A percentile compares a stretch with the other conserved stretches of the same genome.
phyloP scores from a whole-genome alignment of 2,797 vertebrate genomes.

The Pempheris klunzingeri region DNA sequence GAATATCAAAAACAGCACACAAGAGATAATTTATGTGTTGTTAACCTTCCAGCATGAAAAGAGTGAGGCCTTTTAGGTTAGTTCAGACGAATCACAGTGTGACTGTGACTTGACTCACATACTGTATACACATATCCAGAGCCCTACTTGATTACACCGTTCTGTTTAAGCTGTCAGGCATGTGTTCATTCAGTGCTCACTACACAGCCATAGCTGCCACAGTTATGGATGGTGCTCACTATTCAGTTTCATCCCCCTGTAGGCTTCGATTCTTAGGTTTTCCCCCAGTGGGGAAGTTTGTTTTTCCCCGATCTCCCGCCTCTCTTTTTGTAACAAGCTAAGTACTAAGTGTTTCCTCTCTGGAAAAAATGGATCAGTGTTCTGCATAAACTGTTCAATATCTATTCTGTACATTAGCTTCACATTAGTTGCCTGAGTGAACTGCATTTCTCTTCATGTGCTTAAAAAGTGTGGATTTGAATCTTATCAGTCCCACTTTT shows the following conservation, averaged over 20 bases:
- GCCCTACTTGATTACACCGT: slow-evolving; percentile 23
- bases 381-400: slow-evolving; percentile 26
- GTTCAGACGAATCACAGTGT: slow-evolving; percentile 21
- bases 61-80: slow-evolving; percentile 16
- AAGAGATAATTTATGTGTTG: slow-evolving; percentile 35
- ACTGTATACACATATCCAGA: slow-evolving; percentile 29
- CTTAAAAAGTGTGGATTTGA: not conserved
- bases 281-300: slow-evolving; percentile 28
- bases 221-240: slow-evolving; percentile 33
- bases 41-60: slow-evolving; percentile 29
- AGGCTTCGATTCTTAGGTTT: slow-evolving; percentile 35
- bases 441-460: not conserved
- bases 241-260: slow-evolving; percentile 50
- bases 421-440: not conserved
- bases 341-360: slow-evolving; percentile 15
- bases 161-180: slow-evolving; percentile 54
- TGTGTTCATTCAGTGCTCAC: slow-evolving; percentile 42
- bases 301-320: slow-evolving; percentile 25
- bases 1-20: slow-evolving; percentile 34
- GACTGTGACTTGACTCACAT: not conserved
- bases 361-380: slow-evolving; percentile 19
- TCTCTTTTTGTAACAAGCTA: slow-evolving; percentile 25
- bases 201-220: slow-evolving; percentile 27
- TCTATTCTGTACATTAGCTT: slow-evolving; percentile 1
- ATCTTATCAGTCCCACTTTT: not conserved